phyloP scores from a whole-genome alignment of 2,113 vertebrate genomes.

The Chaetodon auriga region DNA sequence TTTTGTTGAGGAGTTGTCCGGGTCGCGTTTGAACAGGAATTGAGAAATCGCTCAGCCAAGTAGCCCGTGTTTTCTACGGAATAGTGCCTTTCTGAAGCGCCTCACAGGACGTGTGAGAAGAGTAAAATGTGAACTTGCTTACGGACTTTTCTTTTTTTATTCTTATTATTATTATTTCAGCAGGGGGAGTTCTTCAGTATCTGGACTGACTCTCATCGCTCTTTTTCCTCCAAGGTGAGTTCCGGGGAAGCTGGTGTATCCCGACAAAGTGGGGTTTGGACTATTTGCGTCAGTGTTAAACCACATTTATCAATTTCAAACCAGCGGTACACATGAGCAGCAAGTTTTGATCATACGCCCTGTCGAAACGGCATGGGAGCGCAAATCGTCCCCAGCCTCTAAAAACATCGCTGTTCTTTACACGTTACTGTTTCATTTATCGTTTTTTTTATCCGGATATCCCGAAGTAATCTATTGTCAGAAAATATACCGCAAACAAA shows the following conservation, averaged over 20 bases:
- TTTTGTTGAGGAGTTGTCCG: slow-evolving; percentile 72
- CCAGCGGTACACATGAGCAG: not conserved
- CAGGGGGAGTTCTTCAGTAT: slow-evolving; percentile 5
- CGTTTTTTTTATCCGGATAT: not conserved
- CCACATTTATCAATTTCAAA: slow-evolving; percentile 16
- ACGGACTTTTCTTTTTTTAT: slow-evolving; percentile 63
- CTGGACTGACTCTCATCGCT: slow-evolving; percentile 58
- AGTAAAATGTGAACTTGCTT: slow-evolving; percentile 80
- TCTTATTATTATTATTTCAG: slow-evolving; percentile 17
- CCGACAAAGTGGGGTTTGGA: not conserved
- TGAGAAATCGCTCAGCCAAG: slow-evolving; percentile 23
- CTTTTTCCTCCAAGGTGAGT: slow-evolving; percentile 81
- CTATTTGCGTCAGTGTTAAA: not conserved
- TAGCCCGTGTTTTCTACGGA: slow-evolving; percentile 56
- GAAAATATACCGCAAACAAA: not conserved
- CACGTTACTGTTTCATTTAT: not conserved
- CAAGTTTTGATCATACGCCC: slow-evolving; percentile 45
- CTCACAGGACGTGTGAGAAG: slow-evolving; percentile 38
- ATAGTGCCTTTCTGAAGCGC: slow-evolving; percentile 68
- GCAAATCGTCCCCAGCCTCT: not conserved
- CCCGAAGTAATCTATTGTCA: not conserved
- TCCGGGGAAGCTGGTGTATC: slow-evolving; percentile 33
- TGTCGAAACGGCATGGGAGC: not conserved
- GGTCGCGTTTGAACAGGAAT: slow-evolving; percentile 46
- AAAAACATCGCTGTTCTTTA: not conserved